phyloP scores from a whole-genome alignment of 2,113 vertebrate species.

The Cathartes aura region DNA sequence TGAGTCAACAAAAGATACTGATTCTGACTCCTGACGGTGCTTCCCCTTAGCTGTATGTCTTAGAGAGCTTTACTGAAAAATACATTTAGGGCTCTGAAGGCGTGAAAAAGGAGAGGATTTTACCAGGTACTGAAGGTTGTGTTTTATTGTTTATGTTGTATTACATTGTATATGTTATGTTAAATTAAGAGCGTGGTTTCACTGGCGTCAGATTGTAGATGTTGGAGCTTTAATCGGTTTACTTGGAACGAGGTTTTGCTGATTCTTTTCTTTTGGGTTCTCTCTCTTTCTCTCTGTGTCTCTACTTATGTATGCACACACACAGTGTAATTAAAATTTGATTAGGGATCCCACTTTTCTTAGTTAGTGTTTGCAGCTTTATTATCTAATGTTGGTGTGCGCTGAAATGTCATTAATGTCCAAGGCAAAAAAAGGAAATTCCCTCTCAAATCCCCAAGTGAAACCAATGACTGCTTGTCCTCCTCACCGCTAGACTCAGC shows the following conservation, averaged over 20 bases:
- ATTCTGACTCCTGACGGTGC: background rate
- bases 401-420: background rate
- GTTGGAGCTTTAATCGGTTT: background rate
- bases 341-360: background rate
- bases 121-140: background rate
- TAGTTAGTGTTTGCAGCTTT: background rate
- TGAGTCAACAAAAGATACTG: background rate
- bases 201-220: background rate
- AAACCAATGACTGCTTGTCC: background rate
- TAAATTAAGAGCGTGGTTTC: background rate
- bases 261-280: background rate
- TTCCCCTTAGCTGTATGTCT: background rate
- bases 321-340: background rate
- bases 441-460: constrained; percentile 19
- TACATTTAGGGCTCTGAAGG: background rate
- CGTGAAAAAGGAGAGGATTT: background rate
- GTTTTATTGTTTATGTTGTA: background rate
- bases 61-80: background rate
- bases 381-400: background rate
- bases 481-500: background rate
- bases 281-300: background rate
- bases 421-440: background rate
- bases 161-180: too few relatives aligned
- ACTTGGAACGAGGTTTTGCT: background rate
- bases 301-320: background rate